These are phyloP conservation scores for Drosophila repletoides DNA, from an alignment of 1,140 invertebrate species.

Conservation along the genomic window DNA sequence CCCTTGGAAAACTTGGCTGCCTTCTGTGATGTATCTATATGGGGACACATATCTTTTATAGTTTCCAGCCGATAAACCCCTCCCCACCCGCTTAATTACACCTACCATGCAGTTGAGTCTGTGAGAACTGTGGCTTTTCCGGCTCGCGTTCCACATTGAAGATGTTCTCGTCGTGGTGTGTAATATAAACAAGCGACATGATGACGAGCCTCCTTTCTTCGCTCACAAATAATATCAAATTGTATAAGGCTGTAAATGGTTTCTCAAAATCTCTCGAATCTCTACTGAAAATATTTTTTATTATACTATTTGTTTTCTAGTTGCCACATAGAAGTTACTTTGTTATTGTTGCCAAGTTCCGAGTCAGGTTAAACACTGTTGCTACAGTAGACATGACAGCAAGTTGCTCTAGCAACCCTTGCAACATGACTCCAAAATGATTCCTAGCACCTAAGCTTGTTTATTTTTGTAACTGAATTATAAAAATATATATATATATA, in stretches of 20 bases:
- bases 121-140: slow-evolving; percentile 18
- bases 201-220: neutral
- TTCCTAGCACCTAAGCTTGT: too few relatives aligned
- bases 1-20: slow-evolving; percentile 13
- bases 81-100: neutral
- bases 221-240: slow-evolving; percentile 15
- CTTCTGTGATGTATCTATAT: slow-evolving; percentile 6
- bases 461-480: too few relatives aligned
- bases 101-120: neutral
- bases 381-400: neutral
- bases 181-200: slow-evolving; percentile 83
- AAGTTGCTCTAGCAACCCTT: slow-evolving; percentile 23
- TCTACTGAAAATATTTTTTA: neutral
- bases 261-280: neutral
- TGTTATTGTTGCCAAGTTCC: slow-evolving; percentile 22
- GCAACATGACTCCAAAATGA: neutral
- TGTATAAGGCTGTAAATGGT: too few relatives aligned
- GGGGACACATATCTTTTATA: too few relatives aligned
- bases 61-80: too few relatives aligned
- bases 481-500: too few relatives aligned
- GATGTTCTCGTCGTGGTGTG: slow-evolving; percentile 83
- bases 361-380: slow-evolving; percentile 4
- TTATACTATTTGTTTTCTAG: neutral
- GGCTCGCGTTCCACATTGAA: slow-evolving; percentile 76
- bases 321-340: neutral